phyloP scores from a whole-genome alignment of 2,797 vertebrate genomes.

The Pseudotriccus pelzelni region DNA sequence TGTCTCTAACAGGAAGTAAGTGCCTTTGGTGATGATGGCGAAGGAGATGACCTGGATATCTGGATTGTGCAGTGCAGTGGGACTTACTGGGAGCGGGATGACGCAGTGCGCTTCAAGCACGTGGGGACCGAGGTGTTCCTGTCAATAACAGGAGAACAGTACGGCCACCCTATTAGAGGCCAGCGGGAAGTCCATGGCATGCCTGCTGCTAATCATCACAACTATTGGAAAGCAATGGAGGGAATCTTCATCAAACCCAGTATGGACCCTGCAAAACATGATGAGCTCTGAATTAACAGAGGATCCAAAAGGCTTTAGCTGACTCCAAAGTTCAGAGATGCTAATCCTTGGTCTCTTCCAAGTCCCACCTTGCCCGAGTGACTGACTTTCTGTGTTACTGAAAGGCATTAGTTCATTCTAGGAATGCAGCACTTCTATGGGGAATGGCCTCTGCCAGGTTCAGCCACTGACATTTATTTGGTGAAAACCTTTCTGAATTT shows the following conservation, averaged over 20 bases:
- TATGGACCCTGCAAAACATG: slow-evolving; percentile 77
- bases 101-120: slow-evolving; percentile 89
- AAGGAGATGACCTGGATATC: slow-evolving; percentile 93
- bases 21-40: slow-evolving; percentile 93
- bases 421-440: slow-evolving; percentile 38
- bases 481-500: neutral
- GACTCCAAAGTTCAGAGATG: neutral
- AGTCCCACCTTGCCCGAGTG: neutral
- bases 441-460: neutral
- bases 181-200: slow-evolving; percentile 94
- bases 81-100: slow-evolving; percentile 87
- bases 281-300: slow-evolving; percentile 85
- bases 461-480: neutral
- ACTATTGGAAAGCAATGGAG: slow-evolving; percentile 94
- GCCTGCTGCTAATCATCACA: slow-evolving; percentile 83
- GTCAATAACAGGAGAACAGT: slow-evolving; percentile 93
- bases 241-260: slow-evolving; percentile 94
- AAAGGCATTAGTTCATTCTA: slow-evolving; percentile 48
- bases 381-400: slow-evolving; percentile 5
- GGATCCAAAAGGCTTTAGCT: neutral
- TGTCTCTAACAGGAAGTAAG: slow-evolving; percentile 89
- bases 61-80: slow-evolving; percentile 92
- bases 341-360: slow-evolving; percentile 11
- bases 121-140: slow-evolving; percentile 89
- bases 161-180: slow-evolving; percentile 92